Evolutionary conservation across 2,113 vertebrate species (phyloP), one percentile per base, ranked within the genome.

Genomic region (Seriola aureovittata): DNA sequence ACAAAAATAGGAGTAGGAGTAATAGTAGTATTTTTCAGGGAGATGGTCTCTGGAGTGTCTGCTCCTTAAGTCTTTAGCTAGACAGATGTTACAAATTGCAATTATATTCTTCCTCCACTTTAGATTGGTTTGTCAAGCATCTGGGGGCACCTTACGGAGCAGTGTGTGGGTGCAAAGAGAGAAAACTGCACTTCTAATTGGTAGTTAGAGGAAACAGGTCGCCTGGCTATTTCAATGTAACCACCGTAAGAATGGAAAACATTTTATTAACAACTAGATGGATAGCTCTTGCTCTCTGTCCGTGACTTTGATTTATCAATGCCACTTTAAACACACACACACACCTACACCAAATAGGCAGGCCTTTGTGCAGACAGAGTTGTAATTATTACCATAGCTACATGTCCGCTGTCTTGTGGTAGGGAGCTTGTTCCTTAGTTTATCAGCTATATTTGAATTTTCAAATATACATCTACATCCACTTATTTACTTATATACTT

Each of bases 141-240:
- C 80, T 77, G n/a, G 57, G 74, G 52, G 60, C 71, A 75, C 71
- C 77, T 77, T 38, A 62, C 21, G 58, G 62, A 71, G 52, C 38
- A 32, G 13, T n/a, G 23, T 71, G 78, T 82, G 63, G n/a, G 67
- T 79, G 76, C 13, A 6, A 38, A 71, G 32, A 71, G 40, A 78
- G 34, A 75, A 74, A 86, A 63, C 50, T 4, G 14, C 66, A 62
- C 36, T 79, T 88, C 52, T 80, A 89, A 89, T 89, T 88, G 55
- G 25, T 83, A 38, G 36, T 84, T 86, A 52, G 54, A 77, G 25
- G 25, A 88, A 68, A 78, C 62, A 14, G 55, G 66, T 79, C 10
- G 5, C 16, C 55, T 79, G 19, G 13, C 25, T 62, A 55, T 75
- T 66, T 72, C 7, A 68, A 9, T 58, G 62, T 74, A 54, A 66